A percentile compares a stretch with the other conserved stretches of the same genome.
These are phyloP conservation scores for Theonella swinhoei DNA, from an alignment of 37 sponge, comb jelly and placozoan genomes.

Conservation along the genomic window DNA sequence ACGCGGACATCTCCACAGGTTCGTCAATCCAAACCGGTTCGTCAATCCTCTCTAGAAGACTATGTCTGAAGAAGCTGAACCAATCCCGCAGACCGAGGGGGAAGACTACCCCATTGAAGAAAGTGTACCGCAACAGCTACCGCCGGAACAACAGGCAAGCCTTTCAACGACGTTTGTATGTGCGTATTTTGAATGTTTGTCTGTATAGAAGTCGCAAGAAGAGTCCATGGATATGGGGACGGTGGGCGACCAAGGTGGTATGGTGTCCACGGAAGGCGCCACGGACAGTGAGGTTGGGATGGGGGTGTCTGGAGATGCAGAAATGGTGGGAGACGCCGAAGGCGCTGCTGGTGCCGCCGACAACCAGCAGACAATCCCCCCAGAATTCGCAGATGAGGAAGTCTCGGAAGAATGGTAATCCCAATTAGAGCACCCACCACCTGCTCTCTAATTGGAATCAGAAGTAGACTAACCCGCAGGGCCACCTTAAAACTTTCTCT, in stretches of 20 bases:
- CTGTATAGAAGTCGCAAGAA: not conserved
- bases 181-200: too few relatives aligned
- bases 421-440: not conserved
- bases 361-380: not conserved
- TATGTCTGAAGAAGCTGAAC: too few relatives aligned
- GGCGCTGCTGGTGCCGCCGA: not conserved
- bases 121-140: too few relatives aligned
- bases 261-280: not conserved
- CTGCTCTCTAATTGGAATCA: not conserved
- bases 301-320: too few relatives aligned
- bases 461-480: not conserved
- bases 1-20: too few relatives aligned
- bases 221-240: not conserved
- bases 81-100: too few relatives aligned
- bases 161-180: too few relatives aligned
- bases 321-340: not conserved
- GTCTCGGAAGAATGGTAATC: not conserved
- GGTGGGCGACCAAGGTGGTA: not conserved
- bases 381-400: not conserved
- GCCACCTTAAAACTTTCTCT: not conserved
- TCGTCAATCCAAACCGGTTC: too few relatives aligned
- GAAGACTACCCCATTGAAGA: too few relatives aligned
- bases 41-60: too few relatives aligned
- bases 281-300: too few relatives aligned
- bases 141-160: too few relatives aligned